Evolutionary conservation across 2,888 invertebrate species (phyloP).

Genomic region (Nephrotoma flavescens): DNA sequence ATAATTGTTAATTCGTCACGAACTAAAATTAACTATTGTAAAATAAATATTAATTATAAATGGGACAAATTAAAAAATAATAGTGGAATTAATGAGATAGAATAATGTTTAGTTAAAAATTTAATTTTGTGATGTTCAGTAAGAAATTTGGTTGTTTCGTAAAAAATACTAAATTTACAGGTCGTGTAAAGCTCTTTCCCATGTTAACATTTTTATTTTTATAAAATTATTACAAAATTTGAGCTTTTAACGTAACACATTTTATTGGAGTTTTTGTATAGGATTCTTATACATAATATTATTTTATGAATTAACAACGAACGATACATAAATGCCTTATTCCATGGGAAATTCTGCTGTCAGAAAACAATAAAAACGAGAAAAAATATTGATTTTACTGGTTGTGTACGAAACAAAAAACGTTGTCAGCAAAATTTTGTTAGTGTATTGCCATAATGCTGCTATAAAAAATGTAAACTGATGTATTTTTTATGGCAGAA

Average conservation of each 20-base stretch:
- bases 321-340: background rate
- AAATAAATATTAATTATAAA: background rate
- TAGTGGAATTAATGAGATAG: background rate
- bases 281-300: background rate
- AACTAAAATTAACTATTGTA: background rate
- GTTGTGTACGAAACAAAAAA: too few species aligned
- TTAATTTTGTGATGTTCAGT: background rate
- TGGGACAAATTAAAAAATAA: background rate
- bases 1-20: background rate
- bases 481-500: too few species aligned
- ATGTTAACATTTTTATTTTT: background rate
- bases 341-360: too few species aligned
- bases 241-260: background rate
- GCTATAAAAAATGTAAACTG: too few species aligned
- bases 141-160: background rate
- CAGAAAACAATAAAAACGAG: too few species aligned
- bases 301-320: background rate
- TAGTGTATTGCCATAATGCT: too few species aligned
- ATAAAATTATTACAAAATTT: background rate
- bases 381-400: too few species aligned
- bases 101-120: background rate
- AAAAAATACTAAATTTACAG: background rate
- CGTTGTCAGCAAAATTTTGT: too few species aligned
- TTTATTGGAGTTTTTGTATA: background rate
- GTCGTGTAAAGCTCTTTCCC: background rate